phyloP scores from a whole-genome alignment of 2,888 invertebrate genomes.

The Xylocampa areola region DNA sequence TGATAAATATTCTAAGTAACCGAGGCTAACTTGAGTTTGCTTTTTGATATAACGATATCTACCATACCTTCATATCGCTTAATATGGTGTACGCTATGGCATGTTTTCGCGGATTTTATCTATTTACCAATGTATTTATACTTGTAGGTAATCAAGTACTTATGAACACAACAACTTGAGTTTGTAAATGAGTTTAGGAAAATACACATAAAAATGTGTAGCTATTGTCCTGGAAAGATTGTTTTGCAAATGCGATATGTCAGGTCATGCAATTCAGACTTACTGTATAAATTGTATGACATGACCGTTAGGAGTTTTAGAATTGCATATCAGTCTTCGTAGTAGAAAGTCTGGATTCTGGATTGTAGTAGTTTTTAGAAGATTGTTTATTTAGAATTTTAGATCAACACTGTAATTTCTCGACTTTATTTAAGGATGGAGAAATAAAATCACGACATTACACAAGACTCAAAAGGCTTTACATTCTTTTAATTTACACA shows the following conservation, averaged over 20 bases:
- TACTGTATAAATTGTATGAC: conserved; percentile 7
- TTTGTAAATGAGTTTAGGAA: conserved; percentile 24
- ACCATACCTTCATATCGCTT: conserved; percentile 54
- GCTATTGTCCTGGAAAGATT: conserved; percentile 2
- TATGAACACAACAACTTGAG: conserved; percentile 22
- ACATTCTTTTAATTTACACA: conserved; percentile 1
- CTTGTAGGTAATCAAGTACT: conserved; percentile 40
- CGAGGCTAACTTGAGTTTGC: conserved; percentile 76
- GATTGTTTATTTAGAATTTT: conserved; percentile 27
- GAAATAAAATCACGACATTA: conserved; percentile 20
- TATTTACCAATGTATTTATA: conserved; percentile 51
- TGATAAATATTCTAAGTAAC: conserved; percentile 77
- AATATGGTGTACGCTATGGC: conserved; percentile 52
- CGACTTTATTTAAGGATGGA: conserved; percentile 1
- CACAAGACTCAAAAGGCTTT: too few relatives aligned
- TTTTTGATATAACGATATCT: conserved; percentile 75
- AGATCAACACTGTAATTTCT: conserved; percentile 8
- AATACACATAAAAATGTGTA: conserved; percentile 25
- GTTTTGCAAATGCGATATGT: conserved; percentile 15
- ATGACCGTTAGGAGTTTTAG: conserved; percentile 8
- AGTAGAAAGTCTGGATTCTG: conserved; percentile 1
- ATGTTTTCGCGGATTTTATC: conserved; percentile 60
- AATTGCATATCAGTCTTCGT: conserved; percentile 17
- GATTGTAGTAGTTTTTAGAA: background rate
- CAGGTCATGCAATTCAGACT: too few relatives aligned